These are phyloP conservation scores for Raja brachyura DNA, from an alignment of 2,113 vertebrate genomes.

Conservation along the genomic window DNA sequence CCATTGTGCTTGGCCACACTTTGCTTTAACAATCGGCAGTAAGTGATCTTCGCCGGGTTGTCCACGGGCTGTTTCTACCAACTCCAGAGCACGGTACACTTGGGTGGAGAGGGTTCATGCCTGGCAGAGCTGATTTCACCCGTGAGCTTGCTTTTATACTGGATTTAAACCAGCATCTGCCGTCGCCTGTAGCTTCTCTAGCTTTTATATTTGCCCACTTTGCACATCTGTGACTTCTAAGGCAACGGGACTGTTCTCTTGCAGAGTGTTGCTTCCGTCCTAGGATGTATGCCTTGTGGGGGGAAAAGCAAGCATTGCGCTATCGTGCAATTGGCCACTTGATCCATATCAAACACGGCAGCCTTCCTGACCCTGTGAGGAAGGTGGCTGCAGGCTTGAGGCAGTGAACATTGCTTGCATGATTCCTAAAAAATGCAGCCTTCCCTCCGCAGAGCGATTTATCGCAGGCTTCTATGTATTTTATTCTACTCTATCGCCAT, in stretches of 20 bases:
- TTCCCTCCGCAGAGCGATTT: neutral
- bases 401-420: neutral
- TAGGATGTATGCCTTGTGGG: neutral
- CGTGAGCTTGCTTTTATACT: neutral
- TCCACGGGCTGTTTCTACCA: neutral
- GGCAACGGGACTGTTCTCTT: neutral
- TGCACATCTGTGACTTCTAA: neutral
- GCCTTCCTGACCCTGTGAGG: neutral
- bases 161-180: too few species aligned
- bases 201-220: neutral
- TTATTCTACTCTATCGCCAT: neutral
- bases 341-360: constrained; percentile 18
- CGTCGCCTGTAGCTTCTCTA: too few species aligned
- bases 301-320: too few species aligned
- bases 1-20: neutral
- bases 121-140: neutral
- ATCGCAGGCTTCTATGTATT: neutral
- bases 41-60: neutral
- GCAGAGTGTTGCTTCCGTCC: neutral
- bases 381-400: neutral
- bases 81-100: neutral
- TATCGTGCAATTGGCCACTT: neutral
- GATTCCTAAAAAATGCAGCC: neutral
- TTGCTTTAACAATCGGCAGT: neutral
- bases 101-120: neutral